Percentiles rank a stretch among this genome's conserved stretches.
Conservation (phyloP, 2,888 invertebrate species). For the Eupeodes latifasciatus region DNA sequence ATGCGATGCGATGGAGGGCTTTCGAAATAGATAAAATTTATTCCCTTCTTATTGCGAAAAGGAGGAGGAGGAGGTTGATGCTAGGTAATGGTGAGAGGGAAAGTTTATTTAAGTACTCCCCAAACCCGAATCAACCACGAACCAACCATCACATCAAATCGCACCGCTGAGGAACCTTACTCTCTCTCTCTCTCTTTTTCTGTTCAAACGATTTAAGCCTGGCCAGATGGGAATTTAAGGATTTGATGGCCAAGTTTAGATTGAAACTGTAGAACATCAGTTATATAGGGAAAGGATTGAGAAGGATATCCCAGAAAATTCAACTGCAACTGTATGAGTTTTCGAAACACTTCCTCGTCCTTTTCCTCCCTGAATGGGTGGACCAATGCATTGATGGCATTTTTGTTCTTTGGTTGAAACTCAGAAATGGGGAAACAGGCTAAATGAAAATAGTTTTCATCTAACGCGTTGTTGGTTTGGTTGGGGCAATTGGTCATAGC, state of each 20-base stretch:
- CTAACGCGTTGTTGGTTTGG: slow-evolving; percentile 51
- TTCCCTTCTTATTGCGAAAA: slow-evolving; percentile 1
- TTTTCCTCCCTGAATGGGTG: neutral
- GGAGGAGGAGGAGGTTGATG: no score
- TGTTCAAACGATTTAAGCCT: slow-evolving; percentile 49
- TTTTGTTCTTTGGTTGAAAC: neutral
- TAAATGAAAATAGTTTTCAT: slow-evolving; percentile 53
- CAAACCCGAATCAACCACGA: slow-evolving; percentile 47
- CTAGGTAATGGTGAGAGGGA: no score
- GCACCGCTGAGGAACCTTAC: slow-evolving; percentile 23
- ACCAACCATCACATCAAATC: slow-evolving; percentile 27
- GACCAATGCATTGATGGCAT: neutral
- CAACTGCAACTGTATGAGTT: slow-evolving; percentile 47
- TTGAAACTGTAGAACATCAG: slow-evolving; percentile 54
- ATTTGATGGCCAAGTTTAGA: slow-evolving; percentile 61
- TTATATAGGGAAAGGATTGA: neutral
- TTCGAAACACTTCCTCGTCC: slow-evolving; percentile 51
- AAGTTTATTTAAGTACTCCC: slow-evolving; percentile 68
- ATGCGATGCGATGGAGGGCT: neutral
- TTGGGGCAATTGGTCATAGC: slow-evolving; percentile 54
- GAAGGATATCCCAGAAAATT: slow-evolving; percentile 18
- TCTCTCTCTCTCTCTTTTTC: neutral
- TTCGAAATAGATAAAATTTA: slow-evolving; percentile 40
- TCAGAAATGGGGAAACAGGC: neutral
- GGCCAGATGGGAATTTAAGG: slow-evolving; percentile 65